These are phyloP conservation scores for Leucophenga montana DNA, from an alignment of 2,888 invertebrate species.

Conservation along the genomic window DNA sequence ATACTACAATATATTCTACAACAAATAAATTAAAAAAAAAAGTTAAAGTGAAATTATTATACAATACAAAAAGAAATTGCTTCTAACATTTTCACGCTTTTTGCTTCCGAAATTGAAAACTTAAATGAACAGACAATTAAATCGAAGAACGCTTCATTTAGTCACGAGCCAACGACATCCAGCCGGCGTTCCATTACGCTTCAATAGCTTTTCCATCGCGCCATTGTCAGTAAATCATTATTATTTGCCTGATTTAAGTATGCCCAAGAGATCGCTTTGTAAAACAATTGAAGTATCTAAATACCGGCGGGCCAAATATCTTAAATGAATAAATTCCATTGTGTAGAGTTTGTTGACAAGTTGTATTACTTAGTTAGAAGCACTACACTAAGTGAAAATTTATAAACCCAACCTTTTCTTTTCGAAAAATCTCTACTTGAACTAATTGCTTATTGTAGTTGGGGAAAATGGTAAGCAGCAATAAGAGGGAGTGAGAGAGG, in stretches of 20 bases:
- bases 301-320: no score
- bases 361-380: no score
- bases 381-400: no score
- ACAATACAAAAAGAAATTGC: neutral
- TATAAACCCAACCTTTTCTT: no score
- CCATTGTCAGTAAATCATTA: neutral
- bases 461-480: no score
- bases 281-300: no score
- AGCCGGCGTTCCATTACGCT: neutral
- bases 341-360: no score
- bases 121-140: constrained; percentile 20
- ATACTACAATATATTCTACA: neutral
- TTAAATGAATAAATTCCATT: no score
- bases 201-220: neutral
- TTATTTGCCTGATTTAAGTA: neutral
- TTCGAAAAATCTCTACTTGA: no score
- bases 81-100: constrained; percentile 16
- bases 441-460: no score
- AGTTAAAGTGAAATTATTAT: neutral
- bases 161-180: constrained; percentile 2
- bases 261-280: neutral
- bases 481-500: no score
- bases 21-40: neutral
- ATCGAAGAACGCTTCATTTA: constrained; percentile 23
- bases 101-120: constrained; percentile 24